Base-by-base conservation (phyloP, 2,797 vertebrate species). In the Micropoecilia bifurca region DNA sequence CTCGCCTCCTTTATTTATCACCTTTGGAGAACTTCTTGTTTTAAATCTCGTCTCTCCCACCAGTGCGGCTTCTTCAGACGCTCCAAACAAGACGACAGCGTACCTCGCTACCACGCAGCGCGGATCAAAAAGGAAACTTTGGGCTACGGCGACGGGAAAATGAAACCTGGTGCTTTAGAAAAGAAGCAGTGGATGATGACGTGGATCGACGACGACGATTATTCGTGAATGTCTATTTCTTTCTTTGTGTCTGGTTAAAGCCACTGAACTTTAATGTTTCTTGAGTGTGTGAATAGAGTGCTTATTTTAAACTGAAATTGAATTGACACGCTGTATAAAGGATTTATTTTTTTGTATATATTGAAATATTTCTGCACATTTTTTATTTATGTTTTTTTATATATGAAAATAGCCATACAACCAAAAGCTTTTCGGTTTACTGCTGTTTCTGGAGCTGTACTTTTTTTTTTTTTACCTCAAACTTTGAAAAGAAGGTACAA, bases 21-120 rank as follows among this genome's bases (percentile, higher is more conserved):
- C 63, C 3, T 61, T 73, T 87, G 59, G 53, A 59, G 45, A 2
- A 13, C 0, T 4, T 25, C 72, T 66, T 53, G 30, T 57, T 71
- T 71, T 1, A 45, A 82, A 73, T 83, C 46, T 77, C 36, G 50
- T 55, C 61, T 61, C 18, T 22, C n/a, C 41, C 39, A 47, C 28
- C 92, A 99, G 99, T 99, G 97, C 59, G 98, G 98, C 89, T 99
- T 99, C 96, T 99, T 99, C 94, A 97, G 96, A 85, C 98, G 97
- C 73, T 96, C 98, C 85, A 97, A 97, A 94, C 97, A 96, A 90
- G 97, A 98, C 7, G 96, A 98, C 93, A 97, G 95, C 36, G 89
- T 99, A 83, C 99, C 98, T 57, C 96, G 95, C 85, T 99, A 99
- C 94, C 96, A 99, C 16, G 98, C 99, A 1, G 97, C 99, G 84